These are phyloP conservation scores for Calameuta idolon DNA, from an alignment of 2,888 invertebrate species.

Conservation along the genomic window DNA sequence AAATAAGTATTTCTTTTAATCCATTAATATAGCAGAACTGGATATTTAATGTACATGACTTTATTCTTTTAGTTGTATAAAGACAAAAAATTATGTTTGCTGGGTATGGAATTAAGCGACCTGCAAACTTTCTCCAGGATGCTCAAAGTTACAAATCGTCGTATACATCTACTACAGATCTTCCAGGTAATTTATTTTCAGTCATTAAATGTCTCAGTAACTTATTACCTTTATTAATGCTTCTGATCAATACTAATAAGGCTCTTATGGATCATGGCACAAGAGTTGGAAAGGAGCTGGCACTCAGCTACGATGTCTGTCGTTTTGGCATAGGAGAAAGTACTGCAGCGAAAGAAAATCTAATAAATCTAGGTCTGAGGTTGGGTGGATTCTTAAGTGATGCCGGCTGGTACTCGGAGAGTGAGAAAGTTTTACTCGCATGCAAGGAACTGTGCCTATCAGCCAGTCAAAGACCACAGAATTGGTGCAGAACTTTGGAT, in stretches of 20 bases:
- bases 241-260: slow-evolving; percentile 44
- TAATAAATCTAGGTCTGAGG: slow-evolving; percentile 58
- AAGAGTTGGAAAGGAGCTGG: slow-evolving; percentile 69
- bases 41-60: neutral
- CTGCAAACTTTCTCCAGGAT: slow-evolving; percentile 78
- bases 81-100: slow-evolving; percentile 76
- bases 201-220: slow-evolving; percentile 51
- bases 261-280: slow-evolving; percentile 76
- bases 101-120: slow-evolving; percentile 78
- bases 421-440: slow-evolving; percentile 77
- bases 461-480: slow-evolving; percentile 70
- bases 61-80: slow-evolving; percentile 75
- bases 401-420: slow-evolving; percentile 87
- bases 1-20: neutral
- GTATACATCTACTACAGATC: slow-evolving; percentile 77
- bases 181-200: slow-evolving; percentile 74
- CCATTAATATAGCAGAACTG: neutral
- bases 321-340: slow-evolving; percentile 43
- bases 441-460: slow-evolving; percentile 76
- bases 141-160: slow-evolving; percentile 76
- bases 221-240: slow-evolving; percentile 19
- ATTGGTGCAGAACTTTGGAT: slow-evolving; percentile 79
- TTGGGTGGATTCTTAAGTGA: slow-evolving; percentile 85
- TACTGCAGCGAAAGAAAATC: slow-evolving; percentile 39
- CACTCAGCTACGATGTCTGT: slow-evolving; percentile 54